Conservation (phyloP, 2,888 invertebrate species). For the Hydropsyche betteni region DNA sequence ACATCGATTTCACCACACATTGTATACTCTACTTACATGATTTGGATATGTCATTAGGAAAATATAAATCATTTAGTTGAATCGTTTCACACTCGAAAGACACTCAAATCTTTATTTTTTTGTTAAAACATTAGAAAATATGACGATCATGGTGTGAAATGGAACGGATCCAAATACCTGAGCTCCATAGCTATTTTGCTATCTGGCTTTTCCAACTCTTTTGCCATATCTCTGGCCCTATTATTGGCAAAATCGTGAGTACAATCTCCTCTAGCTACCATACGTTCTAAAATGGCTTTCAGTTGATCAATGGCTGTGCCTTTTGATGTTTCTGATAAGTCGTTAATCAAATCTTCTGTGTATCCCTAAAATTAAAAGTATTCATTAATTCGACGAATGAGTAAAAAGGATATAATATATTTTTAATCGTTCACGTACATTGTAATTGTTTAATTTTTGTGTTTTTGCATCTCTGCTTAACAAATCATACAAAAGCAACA, state of each 20-base stretch:
- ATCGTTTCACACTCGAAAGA: no score
- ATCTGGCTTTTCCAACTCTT: constrained; percentile 66
- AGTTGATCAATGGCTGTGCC: constrained; percentile 70
- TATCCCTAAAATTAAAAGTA: constrained; percentile 65
- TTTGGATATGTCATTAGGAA: constrained; percentile 21
- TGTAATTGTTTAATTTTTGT: constrained; percentile 69
- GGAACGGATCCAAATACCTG: constrained; percentile 68
- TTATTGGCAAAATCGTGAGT: constrained; percentile 68
- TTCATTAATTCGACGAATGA: neutral
- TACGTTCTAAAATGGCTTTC: constrained; percentile 66
- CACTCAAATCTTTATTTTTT: no score
- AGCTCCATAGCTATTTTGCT: constrained; percentile 69
- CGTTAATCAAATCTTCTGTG: constrained; percentile 67
- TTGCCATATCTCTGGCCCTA: constrained; percentile 65
- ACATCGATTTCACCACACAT: constrained; percentile 6
- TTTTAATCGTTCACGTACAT: constrained; percentile 60
- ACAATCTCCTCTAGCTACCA: constrained; percentile 68
- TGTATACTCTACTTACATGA: constrained; percentile 1
- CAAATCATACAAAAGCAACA: constrained; percentile 70
- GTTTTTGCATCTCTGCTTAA: constrained; percentile 73
- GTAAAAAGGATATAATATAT: neutral
- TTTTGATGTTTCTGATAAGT: constrained; percentile 65
- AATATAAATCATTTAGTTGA: neutral
- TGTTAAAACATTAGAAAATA: no score
- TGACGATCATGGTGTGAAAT: constrained; percentile 53